Evolutionary conservation across 2,888 invertebrate species (phyloP), one percentile per base, ranked within the genome.

Genomic region (Ophion obscuratus): DNA sequence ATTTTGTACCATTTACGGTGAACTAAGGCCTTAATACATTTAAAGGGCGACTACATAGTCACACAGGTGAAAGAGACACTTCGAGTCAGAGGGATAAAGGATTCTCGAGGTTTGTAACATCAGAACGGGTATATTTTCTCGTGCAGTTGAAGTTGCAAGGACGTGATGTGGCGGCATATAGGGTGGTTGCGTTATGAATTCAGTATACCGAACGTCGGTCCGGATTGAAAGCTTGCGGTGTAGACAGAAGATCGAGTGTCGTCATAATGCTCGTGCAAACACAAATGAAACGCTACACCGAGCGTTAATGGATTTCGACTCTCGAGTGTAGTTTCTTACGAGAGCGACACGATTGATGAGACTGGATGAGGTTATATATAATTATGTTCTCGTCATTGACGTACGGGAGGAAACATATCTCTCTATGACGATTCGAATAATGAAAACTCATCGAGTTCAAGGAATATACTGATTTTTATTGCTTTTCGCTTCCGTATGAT

Each of bases 241-340:
- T 90, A 85, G 90, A 91, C 88, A 89, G 77, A 89, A 90, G 92
- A 92, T 93, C 93, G 91, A 91, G 91, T 93, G 87, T 92, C 93
- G 84, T 92, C 93, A 85, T 92, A 92, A 93, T 93, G 92, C 91
- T 89, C 90, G 87, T 89, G 89, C 90, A 93, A 93, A 93, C 93
- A 92, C 87, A 90, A 92, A 93, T 92, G 93, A 93, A 93, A 93
- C 84, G 89, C 90, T 89, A 93, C 88, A 91, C 92, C 90, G 86
- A 87, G 89, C 90, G 90, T 91, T 93, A 93, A 93, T 93, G 93
- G 93, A 93, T 92, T 82, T 92, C 91, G 90, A 90, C 91, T 92
- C 89, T 89, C 87, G 85, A 88, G 86, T 79, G 74, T 82, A 68
- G 59, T 40, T 67, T 75, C 84, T 61, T 74, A 81, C 74, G 74